Percentiles rank a stretch among this genome's conserved stretches.
Conservation (phyloP, 2,797 vertebrate genomes). For the Synanceia verrucosa region DNA sequence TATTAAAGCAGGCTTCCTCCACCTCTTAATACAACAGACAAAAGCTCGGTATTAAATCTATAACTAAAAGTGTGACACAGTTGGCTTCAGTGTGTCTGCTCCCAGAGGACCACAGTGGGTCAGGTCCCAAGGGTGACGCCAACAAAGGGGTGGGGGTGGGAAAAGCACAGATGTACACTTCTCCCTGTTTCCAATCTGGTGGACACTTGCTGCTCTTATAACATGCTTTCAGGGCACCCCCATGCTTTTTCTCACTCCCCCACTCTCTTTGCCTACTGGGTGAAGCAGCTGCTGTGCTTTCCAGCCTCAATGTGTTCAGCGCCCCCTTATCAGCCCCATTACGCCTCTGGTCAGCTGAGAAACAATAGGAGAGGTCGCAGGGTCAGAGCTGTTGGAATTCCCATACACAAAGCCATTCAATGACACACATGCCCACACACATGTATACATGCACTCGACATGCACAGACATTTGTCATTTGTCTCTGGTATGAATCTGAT, state of each 20-base stretch:
- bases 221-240: constrained; percentile 12
- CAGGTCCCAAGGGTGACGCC: constrained; percentile 54
- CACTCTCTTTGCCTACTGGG: constrained; percentile 29
- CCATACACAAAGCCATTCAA: constrained; percentile 37
- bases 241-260: constrained; percentile 9
- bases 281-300: constrained; percentile 60
- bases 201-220: constrained; percentile 42
- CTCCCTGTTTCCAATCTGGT: constrained; percentile 40
- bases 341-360: constrained; percentile 62
- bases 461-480: not conserved
- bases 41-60: constrained; percentile 27
- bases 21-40: not conserved
- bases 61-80: constrained; percentile 39
- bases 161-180: constrained; percentile 65
- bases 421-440: constrained; percentile 31
- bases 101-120: constrained; percentile 45
- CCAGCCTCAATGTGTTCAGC: constrained; percentile 46
- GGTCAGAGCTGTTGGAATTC: constrained; percentile 60
- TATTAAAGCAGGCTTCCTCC: constrained; percentile 9
- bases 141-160: constrained; percentile 38
- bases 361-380: constrained; percentile 59
- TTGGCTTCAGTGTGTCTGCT: constrained; percentile 40
- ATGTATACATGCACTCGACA: constrained; percentile 9
- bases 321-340: constrained; percentile 40
- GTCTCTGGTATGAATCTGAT: not conserved